Conservation (phyloP, 2,888 invertebrate genomes). For the Leucoma salicis region DNA sequence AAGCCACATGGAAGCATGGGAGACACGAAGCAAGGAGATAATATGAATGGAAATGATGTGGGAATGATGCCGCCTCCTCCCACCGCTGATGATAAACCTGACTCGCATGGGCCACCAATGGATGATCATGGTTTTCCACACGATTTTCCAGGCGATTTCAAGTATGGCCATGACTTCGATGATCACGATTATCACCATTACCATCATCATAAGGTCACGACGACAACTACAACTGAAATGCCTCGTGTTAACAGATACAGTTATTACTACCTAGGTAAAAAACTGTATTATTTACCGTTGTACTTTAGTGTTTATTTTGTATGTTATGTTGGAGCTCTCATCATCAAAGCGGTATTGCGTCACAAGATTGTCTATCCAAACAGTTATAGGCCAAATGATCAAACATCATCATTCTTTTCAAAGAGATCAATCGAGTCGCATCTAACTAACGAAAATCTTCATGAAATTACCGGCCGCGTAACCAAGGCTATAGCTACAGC, state of each 20-base stretch:
- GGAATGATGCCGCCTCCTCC: constrained; percentile 63
- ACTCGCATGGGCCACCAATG: constrained; percentile 18
- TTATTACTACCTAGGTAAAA: constrained; percentile 88
- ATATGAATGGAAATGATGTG: constrained; percentile 37
- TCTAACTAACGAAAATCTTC: constrained; percentile 72
- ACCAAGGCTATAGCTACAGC: constrained; percentile 67
- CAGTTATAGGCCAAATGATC: constrained; percentile 71
- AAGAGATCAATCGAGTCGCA: constrained; percentile 68
- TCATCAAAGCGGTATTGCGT: constrained; percentile 87
- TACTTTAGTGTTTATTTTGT: constrained; percentile 89
- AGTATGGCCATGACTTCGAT: constrained; percentile 68
- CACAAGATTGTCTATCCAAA: constrained; percentile 87
- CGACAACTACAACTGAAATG: constrained; percentile 76
- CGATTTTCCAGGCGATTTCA: constrained; percentile 71
- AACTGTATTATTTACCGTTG: constrained; percentile 88
- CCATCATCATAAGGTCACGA: constrained; percentile 52
- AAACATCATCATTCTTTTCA: constrained; percentile 65
- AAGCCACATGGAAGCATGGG: constrained; percentile 49
- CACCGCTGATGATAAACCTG: constrained; percentile 47
- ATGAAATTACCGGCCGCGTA: constrained; percentile 72
- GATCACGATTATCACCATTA: constrained; percentile 62
- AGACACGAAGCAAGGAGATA: constrained; percentile 42
- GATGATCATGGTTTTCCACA: constrained; percentile 68
- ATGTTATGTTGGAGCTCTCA: constrained; percentile 86
- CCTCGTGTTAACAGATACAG: constrained; percentile 85